These are phyloP conservation scores for Spilogale gracilis DNA, from an alignment of 2,113 vertebrate species.

Conservation along the genomic window DNA sequence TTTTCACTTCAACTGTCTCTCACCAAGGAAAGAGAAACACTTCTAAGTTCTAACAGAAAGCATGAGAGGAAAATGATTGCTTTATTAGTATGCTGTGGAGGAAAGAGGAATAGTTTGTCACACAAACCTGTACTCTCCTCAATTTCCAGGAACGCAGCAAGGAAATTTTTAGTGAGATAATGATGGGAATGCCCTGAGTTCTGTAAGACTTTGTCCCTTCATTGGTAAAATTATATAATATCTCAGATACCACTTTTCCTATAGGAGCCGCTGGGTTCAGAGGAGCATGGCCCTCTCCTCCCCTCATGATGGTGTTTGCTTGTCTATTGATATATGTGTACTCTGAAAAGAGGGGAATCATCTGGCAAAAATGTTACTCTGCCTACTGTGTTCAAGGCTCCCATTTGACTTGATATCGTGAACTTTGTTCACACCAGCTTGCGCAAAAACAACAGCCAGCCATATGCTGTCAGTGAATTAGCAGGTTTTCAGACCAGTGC, in stretches of 20 bases:
- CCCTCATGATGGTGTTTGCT: too few relatives aligned
- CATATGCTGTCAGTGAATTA: too few relatives aligned
- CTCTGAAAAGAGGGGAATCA: too few relatives aligned
- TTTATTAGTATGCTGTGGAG: slow-evolving; percentile 43
- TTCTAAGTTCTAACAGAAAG: slow-evolving; percentile 52
- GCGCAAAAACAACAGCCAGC: too few relatives aligned
- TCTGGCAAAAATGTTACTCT: too few relatives aligned
- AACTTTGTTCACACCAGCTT: too few relatives aligned
- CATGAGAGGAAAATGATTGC: slow-evolving; percentile 22
- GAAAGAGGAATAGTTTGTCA: neutral
- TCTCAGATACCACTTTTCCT: neutral
- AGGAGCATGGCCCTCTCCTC: too few relatives aligned
- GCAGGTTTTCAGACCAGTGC: too few relatives aligned
- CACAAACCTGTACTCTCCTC: slow-evolving; percentile 12
- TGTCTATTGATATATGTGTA: too few relatives aligned
- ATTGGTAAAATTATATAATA: neutral
- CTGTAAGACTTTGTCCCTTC: neutral
- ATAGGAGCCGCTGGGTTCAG: too few relatives aligned
- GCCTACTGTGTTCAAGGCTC: too few relatives aligned
- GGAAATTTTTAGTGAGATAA: neutral
- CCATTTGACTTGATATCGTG: too few relatives aligned
- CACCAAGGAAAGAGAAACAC: slow-evolving; percentile 54
- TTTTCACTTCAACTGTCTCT: slow-evolving; percentile 54
- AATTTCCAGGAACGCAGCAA: neutral
- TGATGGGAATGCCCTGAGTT: neutral